Evolutionary conservation across 92 coral and sea anemone genomes (phyloP).

Genomic region (Paramuricea clavata): DNA sequence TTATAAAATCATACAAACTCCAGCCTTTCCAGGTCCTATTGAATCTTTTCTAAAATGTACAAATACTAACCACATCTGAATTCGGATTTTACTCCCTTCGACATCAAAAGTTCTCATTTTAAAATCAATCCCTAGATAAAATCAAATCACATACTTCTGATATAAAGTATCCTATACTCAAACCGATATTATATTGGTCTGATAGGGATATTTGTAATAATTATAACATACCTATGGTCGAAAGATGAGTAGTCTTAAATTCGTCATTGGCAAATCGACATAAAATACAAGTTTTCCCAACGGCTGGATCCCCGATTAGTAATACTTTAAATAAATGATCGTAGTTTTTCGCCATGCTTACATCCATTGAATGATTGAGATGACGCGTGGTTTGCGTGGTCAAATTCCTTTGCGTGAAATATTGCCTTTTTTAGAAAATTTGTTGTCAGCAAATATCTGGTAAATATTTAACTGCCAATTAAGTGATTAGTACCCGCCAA

Average conservation of each 20-base stretch:
- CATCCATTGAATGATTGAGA: slow-evolving; percentile 44
- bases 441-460: too few relatives aligned
- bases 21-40: neutral
- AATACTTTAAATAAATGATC: slow-evolving; percentile 94
- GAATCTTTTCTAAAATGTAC: neutral
- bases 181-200: neutral
- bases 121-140: slow-evolving; percentile 87
- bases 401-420: slow-evolving; percentile 34
- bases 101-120: slow-evolving; percentile 97
- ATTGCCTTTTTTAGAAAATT: slow-evolving; percentile 41
- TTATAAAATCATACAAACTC: too few relatives aligned
- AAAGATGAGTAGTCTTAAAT: slow-evolving; percentile 93
- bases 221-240: slow-evolving; percentile 89
- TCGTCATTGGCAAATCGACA: slow-evolving; percentile 98
- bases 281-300: slow-evolving; percentile 96
- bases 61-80: slow-evolving; percentile 94
- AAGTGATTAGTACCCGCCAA: slow-evolving; percentile 28
- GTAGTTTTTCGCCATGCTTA: slow-evolving; percentile 90
- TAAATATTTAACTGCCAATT: slow-evolving; percentile 46
- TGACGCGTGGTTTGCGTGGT: too few relatives aligned
- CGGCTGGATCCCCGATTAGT: slow-evolving; percentile 96
- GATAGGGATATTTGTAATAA: slow-evolving; percentile 3
- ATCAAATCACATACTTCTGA: slow-evolving; percentile 6
- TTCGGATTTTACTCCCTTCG: slow-evolving; percentile 91
- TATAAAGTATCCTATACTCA: neutral